Percentiles rank a stretch among this genome's conserved stretches.
Evolutionary conservation across 2,797 vertebrate genomes (phyloP).

Genomic region (Pangasius djambal): DNA sequence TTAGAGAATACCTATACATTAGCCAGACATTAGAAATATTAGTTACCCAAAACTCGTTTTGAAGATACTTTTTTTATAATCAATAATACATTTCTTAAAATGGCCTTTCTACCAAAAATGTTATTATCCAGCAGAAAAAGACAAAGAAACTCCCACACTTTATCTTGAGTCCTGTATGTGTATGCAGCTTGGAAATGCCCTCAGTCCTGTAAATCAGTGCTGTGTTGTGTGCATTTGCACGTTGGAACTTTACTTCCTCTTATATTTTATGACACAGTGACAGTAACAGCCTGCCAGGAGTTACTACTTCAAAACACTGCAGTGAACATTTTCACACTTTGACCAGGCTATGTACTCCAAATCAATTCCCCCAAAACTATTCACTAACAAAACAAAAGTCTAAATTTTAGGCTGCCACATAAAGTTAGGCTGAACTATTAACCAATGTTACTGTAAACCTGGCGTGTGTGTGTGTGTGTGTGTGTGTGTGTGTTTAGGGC

Average conservation of each 20-base stretch:
- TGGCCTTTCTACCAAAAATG: neutral
- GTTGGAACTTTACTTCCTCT: neutral
- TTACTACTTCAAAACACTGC: neutral
- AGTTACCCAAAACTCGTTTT: neutral
- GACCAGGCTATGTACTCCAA: neutral
- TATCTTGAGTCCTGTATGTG: neutral
- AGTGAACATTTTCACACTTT: neutral
- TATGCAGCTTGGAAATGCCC: neutral
- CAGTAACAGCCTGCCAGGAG: neutral
- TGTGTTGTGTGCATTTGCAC: neutral
- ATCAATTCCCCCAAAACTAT: neutral
- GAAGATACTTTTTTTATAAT: neutral
- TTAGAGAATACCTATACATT: neutral
- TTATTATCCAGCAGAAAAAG: neutral
- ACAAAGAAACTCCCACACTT: neutral
- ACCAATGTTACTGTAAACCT: neutral
- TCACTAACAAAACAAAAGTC: neutral
- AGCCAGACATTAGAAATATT: neutral
- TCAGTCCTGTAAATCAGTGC: neutral
- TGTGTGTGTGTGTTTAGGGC: conserved; percentile 50
- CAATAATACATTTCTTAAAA: neutral
- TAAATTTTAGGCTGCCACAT: neutral
- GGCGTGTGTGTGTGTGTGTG: neutral
- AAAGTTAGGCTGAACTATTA: neutral
- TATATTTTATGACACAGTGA: neutral